Base-by-base conservation (phyloP, 2,797 vertebrate species). In the Cyclopterus lumpus region DNA sequence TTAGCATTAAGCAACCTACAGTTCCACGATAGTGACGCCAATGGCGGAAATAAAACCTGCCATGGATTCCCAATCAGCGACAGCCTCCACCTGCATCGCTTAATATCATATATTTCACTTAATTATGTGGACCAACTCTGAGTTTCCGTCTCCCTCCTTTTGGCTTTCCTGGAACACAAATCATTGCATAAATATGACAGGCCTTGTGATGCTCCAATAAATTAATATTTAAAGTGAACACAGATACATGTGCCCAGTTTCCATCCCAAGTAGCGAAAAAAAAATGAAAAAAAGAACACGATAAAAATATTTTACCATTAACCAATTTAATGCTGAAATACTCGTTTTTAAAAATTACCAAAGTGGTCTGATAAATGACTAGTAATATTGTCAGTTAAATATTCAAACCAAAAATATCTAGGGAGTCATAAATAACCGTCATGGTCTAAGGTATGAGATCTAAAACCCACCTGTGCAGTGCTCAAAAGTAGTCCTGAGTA, bases 181-280 rank as follows among this genome's bases (percentile, higher is more conserved):
- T 51, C 14, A 22, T 8, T 32, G 64, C 22, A 70, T 67, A 42
- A 68, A 88, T 28, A 32, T 64, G 42, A 20, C 20, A 60, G 24
- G 57, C 2, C 22, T 15, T 18, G 34, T 15, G 24, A 30, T 1
- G 1, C n/a, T n/a, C 20, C 24, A 57, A 49, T 55, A 51, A 55
- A 30, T 36, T 36, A 36, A 36, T 36, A 38, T 38, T 54, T 8
- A 54, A 30, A 20, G 8, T 24, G n/a, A 28, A 54, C 1, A 1
- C 55, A 38, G 6, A 30, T 30, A 1, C n/a, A 60, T 51, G 54
- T 34, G 11, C 14, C 6, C 36, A 28, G 12, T 7, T 34, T 40
- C 15, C 16, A 26, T 44, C 4, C 11, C 8, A 36, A 36, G 36
- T 10, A 36, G 10, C 36, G 3, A 36, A 30, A 3, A 3, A 6